Base-by-base conservation (phyloP, 2,113 vertebrate species). In the Oxyruncus cristatus region DNA sequence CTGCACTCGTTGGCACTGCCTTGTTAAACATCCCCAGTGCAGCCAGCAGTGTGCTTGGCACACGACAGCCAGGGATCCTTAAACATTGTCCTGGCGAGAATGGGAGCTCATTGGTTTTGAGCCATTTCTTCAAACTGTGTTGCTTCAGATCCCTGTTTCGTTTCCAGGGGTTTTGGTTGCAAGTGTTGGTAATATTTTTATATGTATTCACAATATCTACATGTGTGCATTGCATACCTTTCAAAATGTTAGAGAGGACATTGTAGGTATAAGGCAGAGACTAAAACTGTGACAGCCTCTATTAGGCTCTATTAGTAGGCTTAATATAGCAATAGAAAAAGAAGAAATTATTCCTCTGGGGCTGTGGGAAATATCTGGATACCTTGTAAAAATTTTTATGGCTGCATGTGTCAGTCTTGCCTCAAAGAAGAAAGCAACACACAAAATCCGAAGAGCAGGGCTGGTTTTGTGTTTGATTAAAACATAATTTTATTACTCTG, bases 1-100 rank as follows among this genome's bases (percentile, higher is more conserved):
- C 98, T 99, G 98, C 97, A 95, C 97, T 97, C 94, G 92, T 95
- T 98, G 98, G 98, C 98, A 98, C 92, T 91, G 89, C 88, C 86
- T 95, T 62, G 94, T 96, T 96, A 97, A 97, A 97, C 97, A 97
- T 97, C 95, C 97, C 96, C 70, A 78, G 63, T 83, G 86, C 92
- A 95, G 98, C 97, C 97, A 98, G 96, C 97, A 96, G 97, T 5
- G 19, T 89, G 95, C 97, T 98, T 98, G 98, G 98, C 98, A 96
- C 96, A 86, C 50, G 22, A 73, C 95, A 93, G 91, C 97, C 97
- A 97, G 65, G 97, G 97, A 97, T 95, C 79, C 97, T 98, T 98
- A 93, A 98, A 98, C 97, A 97, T 97, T 91, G 95, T 96, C 97
- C 87, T 95, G 79, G 95, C 93, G 93, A 97, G 96, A 97, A 95